phyloP scores from a whole-genome alignment of 30 jellyfish, hydroid and myxozoan genomes.

The Aurelia coerulea region DNA sequence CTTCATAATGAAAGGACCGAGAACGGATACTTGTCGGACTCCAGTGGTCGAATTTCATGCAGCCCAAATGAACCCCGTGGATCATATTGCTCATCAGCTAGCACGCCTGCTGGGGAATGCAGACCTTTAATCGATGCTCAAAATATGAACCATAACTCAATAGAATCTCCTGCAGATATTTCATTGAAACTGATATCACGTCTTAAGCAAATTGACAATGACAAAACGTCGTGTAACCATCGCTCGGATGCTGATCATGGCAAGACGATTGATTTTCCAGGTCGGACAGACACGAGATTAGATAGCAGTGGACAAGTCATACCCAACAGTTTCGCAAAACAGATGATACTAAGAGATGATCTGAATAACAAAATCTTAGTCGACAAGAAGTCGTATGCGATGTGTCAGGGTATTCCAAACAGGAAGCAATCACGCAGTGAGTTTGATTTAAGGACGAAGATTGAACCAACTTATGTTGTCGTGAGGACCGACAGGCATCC shows the following conservation, averaged over 20 bases:
- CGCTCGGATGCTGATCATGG: neutral
- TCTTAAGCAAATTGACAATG: neutral
- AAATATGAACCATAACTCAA: neutral
- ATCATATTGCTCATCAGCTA: neutral
- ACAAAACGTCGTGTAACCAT: neutral
- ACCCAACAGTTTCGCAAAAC: neutral
- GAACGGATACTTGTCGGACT: slow-evolving; percentile 35
- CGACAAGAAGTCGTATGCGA: too few relatives aligned
- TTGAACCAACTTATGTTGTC: neutral
- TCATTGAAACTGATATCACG: slow-evolving; percentile 13
- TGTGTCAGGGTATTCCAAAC: neutral
- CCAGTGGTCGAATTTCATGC: neutral
- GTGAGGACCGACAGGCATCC: slow-evolving; percentile 19
- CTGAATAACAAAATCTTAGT: neutral
- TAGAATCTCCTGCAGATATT: neutral
- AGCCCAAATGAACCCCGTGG: slow-evolving; percentile 5
- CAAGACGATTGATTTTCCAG: neutral
- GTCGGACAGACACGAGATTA: neutral
- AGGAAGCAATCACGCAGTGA: slow-evolving; percentile 35
- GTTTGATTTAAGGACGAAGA: slow-evolving; percentile 5
- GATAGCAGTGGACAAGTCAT: slow-evolving; percentile 12
- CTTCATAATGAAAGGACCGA: neutral
- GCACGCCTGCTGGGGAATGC: neutral
- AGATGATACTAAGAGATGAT: neutral
- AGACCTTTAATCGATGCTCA: neutral